Evolutionary conservation across 2,888 invertebrate genomes (phyloP).

Genomic region (Papilio protenor): DNA sequence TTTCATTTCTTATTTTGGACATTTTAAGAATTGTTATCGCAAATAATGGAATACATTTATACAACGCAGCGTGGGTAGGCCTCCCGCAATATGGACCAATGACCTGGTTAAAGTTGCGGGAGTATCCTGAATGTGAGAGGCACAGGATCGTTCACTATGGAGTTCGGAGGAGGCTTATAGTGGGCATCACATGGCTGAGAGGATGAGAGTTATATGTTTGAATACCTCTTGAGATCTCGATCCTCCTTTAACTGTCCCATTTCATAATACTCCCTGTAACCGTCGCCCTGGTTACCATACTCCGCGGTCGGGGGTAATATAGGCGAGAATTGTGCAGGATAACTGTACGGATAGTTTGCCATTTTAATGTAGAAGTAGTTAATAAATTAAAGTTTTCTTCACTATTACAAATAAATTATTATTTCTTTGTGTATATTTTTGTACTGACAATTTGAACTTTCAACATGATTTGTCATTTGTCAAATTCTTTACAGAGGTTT

Average conservation of each 20-base stretch:
- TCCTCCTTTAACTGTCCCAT: constrained; percentile 60
- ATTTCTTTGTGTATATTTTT: constrained; percentile 24
- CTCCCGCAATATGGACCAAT: no score
- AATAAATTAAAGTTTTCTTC: constrained; percentile 48
- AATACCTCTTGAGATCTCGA: constrained; percentile 56
- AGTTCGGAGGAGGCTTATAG: no score
- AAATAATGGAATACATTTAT: no score
- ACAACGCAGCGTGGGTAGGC: no score
- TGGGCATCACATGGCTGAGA: no score
- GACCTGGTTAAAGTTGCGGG: no score
- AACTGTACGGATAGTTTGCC: constrained; percentile 71
- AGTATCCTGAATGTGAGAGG: no score
- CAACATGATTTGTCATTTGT: constrained; percentile 27
- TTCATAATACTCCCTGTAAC: constrained; percentile 72
- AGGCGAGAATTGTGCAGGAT: constrained; percentile 60
- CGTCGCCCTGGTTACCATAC: constrained; percentile 74
- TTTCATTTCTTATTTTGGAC: no score
- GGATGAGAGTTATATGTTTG: neutral
- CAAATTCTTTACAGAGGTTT: constrained; percentile 20
- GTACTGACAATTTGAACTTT: constrained; percentile 43
- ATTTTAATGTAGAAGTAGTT: constrained; percentile 54
- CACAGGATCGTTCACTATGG: no score
- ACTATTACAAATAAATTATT: constrained; percentile 50
- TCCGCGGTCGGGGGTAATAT: constrained; percentile 58
- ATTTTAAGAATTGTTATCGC: no score